phyloP scores from a whole-genome alignment of 2,113 vertebrate species.

The Phrynocephalus versicolor region DNA sequence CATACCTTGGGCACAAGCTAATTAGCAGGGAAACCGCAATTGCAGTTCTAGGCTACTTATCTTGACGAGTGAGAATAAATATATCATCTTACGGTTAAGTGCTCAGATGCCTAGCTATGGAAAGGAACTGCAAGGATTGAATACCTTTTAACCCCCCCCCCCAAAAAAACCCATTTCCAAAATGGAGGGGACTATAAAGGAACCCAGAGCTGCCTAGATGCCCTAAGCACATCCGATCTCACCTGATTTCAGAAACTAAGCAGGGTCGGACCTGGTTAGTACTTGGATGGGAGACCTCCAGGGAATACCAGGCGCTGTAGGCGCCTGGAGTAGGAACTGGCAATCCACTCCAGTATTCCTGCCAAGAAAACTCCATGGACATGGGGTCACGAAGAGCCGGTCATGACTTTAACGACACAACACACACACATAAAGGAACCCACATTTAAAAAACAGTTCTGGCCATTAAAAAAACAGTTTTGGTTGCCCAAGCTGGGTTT shows the following conservation, averaged over 20 bases:
- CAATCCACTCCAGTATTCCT: too few relatives aligned
- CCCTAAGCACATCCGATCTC: too few relatives aligned
- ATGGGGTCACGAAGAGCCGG: too few relatives aligned
- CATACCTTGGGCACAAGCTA: neutral
- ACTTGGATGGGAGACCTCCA: too few relatives aligned
- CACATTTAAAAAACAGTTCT: too few relatives aligned
- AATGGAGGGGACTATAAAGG: neutral
- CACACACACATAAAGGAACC: too few relatives aligned
- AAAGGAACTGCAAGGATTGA: conserved; percentile 18
- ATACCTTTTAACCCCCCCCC: conserved; percentile 18
- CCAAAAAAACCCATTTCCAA: neutral
- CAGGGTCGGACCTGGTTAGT: too few relatives aligned
- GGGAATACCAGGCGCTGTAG: too few relatives aligned
- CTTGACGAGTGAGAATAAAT: conserved; percentile 43
- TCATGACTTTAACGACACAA: too few relatives aligned
- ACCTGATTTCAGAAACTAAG: too few relatives aligned
- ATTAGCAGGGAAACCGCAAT: conserved; percentile 31
- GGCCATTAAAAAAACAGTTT: neutral
- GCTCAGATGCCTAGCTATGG: conserved; percentile 33
- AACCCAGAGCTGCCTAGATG: neutral
- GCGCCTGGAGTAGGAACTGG: too few relatives aligned
- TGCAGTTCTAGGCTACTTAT: conserved; percentile 53
- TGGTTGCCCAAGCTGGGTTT: neutral
- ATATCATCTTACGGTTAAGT: conserved; percentile 44
- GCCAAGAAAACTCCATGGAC: too few relatives aligned